Evolutionary conservation across 1,140 invertebrate genomes (phyloP).

Genomic region (Danaus plexippus): DNA sequence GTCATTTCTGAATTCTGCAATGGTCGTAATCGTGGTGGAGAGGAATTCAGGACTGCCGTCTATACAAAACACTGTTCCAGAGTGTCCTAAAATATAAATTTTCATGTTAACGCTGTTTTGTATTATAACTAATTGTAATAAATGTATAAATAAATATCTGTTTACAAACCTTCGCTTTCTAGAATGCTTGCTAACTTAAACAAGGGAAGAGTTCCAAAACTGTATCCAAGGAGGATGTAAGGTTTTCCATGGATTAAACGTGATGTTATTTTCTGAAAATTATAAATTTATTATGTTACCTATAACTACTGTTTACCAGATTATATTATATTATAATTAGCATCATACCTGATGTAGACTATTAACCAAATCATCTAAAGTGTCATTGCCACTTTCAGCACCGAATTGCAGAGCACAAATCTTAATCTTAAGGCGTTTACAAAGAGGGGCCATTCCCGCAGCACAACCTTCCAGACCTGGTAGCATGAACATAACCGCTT

Average conservation of each 20-base stretch:
- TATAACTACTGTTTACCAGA: too few species aligned
- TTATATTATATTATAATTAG: too few species aligned
- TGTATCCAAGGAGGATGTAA: slow-evolving; percentile 77
- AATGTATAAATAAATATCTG: too few species aligned
- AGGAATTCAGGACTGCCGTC: slow-evolving; percentile 75
- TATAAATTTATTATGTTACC: background rate
- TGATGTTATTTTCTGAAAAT: slow-evolving; percentile 48
- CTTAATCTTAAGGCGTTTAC: slow-evolving; percentile 74
- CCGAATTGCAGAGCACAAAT: slow-evolving; percentile 79
- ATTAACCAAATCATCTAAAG: slow-evolving; percentile 48
- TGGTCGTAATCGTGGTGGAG: slow-evolving; percentile 56
- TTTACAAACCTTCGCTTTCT: slow-evolving; percentile 68
- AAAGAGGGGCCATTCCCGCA: slow-evolving; percentile 73
- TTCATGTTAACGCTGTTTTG: background rate
- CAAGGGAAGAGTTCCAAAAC: slow-evolving; percentile 75
- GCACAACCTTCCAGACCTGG: slow-evolving; percentile 87
- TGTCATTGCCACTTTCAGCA: slow-evolving; percentile 47
- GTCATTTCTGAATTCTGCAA: slow-evolving; percentile 60
- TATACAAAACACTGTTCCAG: slow-evolving; percentile 71
- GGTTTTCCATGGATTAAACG: slow-evolving; percentile 73
- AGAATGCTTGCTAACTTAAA: slow-evolving; percentile 72
- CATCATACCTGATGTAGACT: slow-evolving; percentile 52
- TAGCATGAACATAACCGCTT: slow-evolving; percentile 77
- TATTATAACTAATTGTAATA: too few species aligned
- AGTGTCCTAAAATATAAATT: slow-evolving; percentile 49